These are phyloP conservation scores for Plebejus melissa DNA, from an alignment of 2,888 invertebrate species.

Conservation along the genomic window DNA sequence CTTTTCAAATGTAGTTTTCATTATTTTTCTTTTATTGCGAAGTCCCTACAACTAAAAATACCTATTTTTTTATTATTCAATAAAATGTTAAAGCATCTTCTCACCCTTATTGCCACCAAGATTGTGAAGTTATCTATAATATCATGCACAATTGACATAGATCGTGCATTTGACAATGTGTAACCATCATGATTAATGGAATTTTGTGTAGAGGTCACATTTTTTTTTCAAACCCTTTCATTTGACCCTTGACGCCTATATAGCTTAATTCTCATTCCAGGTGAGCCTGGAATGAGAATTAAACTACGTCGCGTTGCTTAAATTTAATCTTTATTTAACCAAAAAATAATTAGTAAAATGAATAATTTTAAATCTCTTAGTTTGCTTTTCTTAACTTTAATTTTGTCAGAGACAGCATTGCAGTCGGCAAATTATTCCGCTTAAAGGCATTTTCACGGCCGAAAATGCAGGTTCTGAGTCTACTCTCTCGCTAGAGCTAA, in stretches of 20 bases:
- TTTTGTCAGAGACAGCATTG: background rate
- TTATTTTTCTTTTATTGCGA: no score
- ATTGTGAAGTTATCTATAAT: background rate
- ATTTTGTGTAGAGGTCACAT: no score
- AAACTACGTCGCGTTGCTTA: background rate
- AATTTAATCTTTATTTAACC: background rate
- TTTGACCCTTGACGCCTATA: no score
- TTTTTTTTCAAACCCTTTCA: no score
- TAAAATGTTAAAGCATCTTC: no score
- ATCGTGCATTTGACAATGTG: background rate
- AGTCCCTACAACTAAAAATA: no score
- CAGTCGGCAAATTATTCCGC: background rate
- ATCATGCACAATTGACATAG: background rate
- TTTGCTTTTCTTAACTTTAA: constrained; percentile 5
- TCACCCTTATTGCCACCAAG: background rate
- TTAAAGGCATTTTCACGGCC: constrained; percentile 10
- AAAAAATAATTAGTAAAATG: background rate
- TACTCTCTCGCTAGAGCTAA: background rate
- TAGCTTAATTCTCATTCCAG: no score
- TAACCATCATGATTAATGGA: no score
- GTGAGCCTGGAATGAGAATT: background rate
- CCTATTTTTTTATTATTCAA: no score
- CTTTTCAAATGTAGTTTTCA: background rate
- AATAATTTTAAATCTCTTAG: background rate
- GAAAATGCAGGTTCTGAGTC: background rate